Conservation (phyloP, 2,797 vertebrate species). For the Brachymystax lenok region DNA sequence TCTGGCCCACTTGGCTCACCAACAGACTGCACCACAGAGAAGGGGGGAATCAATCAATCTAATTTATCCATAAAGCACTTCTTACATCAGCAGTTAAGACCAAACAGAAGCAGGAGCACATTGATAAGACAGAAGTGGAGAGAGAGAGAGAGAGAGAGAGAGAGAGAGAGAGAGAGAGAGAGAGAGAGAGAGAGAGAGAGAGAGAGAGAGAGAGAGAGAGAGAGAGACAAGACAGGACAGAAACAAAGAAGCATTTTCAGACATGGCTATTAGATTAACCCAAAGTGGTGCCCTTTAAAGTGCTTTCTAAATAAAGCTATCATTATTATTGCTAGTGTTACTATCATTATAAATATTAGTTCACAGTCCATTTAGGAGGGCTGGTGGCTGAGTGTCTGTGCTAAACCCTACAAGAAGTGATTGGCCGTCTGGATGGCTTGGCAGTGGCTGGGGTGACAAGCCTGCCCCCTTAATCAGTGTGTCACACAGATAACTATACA, state of each 20-base stretch:
- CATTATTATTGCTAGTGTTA: not conserved
- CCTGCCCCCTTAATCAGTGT: not conserved
- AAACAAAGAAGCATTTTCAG: too few species aligned
- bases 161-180: not conserved
- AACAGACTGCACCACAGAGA: constrained; percentile 63
- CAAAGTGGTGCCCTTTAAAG: not conserved
- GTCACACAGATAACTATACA: not conserved
- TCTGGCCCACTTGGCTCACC: constrained; percentile 44
- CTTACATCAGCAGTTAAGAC: not conserved
- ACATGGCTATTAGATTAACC: too few species aligned
- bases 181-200: too few species aligned
- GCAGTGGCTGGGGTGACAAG: not conserved
- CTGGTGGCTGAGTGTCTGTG: too few species aligned
- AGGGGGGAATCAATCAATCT: not conserved
- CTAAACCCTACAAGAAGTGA: too few species aligned
- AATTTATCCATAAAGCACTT: not conserved
- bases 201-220: too few species aligned
- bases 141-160: too few species aligned
- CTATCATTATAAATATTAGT: not conserved
- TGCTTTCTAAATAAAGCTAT: not conserved
- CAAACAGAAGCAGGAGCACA: not conserved
- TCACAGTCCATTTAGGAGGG: too few species aligned
- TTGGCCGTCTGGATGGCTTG: not conserved
- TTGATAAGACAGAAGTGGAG: too few species aligned
- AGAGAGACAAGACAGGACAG: too few species aligned